Conservation (phyloP, 2,113 vertebrate genomes). For the human (Homo sapiens) region GRCh38 chr5:65680501-65681000, state of each 20-base stretch:
- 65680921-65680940: neutral
- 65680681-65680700: constrained; percentile 98
- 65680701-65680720: constrained; percentile 97
- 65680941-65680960: constrained; percentile 41
- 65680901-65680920: neutral
- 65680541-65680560: constrained; percentile 94
- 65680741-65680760: constrained; percentile 97
- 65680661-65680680: constrained; percentile 94
- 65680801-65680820: constrained; percentile 56
- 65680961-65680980: neutral
- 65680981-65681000: neutral
- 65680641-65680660: constrained; percentile 90
- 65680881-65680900: neutral
- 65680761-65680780: constrained; percentile 96
- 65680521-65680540: constrained; percentile 98
- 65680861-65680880: neutral
- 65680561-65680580: constrained; percentile 73
- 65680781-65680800: constrained; percentile 93
- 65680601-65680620: neutral
- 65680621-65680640: constrained; percentile 41
- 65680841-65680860: neutral
- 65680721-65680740: constrained; percentile 95
- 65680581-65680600: constrained; percentile 60
- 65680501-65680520: constrained; percentile 99
- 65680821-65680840: neutral